These are phyloP conservation scores for Hyperopisus bebe DNA, from an alignment of 2,113 vertebrate species.

Conservation along the genomic window DNA sequence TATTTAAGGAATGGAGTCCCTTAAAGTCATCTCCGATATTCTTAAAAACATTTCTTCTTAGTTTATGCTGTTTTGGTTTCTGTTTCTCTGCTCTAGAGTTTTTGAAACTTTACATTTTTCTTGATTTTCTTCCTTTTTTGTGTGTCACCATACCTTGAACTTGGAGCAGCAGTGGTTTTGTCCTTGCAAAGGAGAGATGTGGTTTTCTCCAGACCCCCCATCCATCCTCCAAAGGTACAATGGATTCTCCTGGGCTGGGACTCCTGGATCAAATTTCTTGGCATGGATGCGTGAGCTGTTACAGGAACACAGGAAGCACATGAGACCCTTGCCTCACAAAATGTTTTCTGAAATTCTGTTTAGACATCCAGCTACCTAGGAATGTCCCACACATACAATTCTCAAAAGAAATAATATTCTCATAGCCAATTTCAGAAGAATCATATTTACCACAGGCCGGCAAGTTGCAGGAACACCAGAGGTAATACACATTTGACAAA, in stretches of 20 bases:
- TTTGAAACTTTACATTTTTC: not conserved
- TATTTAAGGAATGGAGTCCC: not conserved
- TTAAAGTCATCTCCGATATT: not conserved
- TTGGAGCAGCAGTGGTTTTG: slow-evolving; percentile 39
- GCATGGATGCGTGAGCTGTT: slow-evolving; percentile 48
- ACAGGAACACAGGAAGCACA: not conserved
- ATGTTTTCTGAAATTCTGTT: not conserved
- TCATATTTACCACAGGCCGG: not conserved
- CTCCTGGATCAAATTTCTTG: slow-evolving; percentile 51
- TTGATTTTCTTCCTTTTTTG: not conserved
- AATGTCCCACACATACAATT: not conserved
- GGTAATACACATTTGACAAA: not conserved
- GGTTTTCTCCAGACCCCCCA: slow-evolving; percentile 46
- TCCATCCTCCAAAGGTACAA: slow-evolving; percentile 39
- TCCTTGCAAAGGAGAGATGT: slow-evolving; percentile 33
- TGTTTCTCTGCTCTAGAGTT: not conserved
- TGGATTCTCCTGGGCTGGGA: slow-evolving; percentile 43
- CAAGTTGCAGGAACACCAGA: not conserved
- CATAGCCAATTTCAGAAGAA: not conserved
- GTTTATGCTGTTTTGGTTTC: not conserved
- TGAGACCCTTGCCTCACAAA: not conserved
- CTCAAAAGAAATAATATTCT: not conserved
- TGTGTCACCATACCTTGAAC: slow-evolving; percentile 48
- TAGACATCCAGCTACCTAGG: not conserved
- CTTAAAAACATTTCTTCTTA: not conserved